These are phyloP conservation scores for pig (Sus scrofa) DNA, from an alignment of 2,113 vertebrate genomes.

Conservation along the genomic window DNA sequence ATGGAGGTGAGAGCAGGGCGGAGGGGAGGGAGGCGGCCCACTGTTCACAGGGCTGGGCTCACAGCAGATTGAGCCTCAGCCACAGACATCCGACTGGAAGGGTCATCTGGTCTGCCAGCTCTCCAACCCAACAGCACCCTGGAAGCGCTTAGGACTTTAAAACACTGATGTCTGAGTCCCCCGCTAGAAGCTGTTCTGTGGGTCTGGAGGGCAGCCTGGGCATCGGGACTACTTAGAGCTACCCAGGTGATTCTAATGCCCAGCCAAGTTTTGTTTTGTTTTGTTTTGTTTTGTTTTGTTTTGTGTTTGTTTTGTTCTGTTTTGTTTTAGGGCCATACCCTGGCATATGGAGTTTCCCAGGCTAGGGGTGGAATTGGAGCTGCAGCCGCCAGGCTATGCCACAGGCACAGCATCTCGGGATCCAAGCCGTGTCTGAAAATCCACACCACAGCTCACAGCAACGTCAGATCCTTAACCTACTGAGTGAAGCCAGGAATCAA, in stretches of 20 bases:
- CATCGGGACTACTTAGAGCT: not conserved
- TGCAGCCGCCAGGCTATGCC: too few relatives aligned
- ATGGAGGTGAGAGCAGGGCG: constrained; percentile 84
- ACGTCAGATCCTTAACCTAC: too few relatives aligned
- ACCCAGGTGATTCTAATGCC: not conserved
- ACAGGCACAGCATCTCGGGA: too few relatives aligned
- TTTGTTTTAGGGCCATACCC: too few relatives aligned
- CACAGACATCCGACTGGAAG: not conserved
- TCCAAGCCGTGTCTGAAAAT: too few relatives aligned
- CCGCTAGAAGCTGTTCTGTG: not conserved
- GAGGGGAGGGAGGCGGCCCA: not conserved
- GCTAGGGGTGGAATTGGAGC: too few relatives aligned
- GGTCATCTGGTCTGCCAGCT: not conserved
- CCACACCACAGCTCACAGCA: too few relatives aligned
- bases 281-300: too few relatives aligned
- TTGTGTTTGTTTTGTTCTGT: too few relatives aligned
- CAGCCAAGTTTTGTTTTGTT: not conserved
- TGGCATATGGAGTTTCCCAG: too few relatives aligned
- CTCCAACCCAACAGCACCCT: not conserved
- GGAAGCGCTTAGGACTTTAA: not conserved
- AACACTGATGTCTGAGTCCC: not conserved
- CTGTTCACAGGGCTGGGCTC: not conserved
- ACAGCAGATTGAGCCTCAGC: not conserved
- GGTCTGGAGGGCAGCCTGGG: not conserved
- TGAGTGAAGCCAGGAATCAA: too few relatives aligned